Base-by-base conservation (phyloP, 2,888 invertebrate species). In the Shargacucullia verbasci region DNA sequence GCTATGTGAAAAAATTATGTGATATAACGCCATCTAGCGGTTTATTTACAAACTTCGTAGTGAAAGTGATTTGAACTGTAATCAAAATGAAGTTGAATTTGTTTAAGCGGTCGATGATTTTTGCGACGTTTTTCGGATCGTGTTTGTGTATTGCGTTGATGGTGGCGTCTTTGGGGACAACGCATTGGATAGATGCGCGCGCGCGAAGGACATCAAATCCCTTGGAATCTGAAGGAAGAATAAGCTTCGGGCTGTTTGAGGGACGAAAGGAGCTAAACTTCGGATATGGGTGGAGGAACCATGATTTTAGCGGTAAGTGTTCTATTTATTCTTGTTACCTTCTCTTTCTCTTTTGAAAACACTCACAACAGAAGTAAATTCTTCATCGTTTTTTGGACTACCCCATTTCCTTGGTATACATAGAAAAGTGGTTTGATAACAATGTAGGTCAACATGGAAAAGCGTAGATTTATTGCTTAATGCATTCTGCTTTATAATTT, bases 161-260 rank as follows among this genome's bases (percentile, higher is more conserved):
- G 7, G 96, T 97, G 11, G 97, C 97, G 35, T 96, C 97, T n/a
- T 90, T 98, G 67, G 97, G 97, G 0, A 98, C 98, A 4, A 97
- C 97, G 73, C 96, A 97, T 79, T 98, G 98, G 98, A 95, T 97
- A 35, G 96, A 96, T 68, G 97, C 98, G 1, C 94, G 95, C 45
- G 97, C 97, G 3, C 94, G 95, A 72, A 88, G 97, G 71, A 95
- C 95, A 0, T 95, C 95, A 7, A 96, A 96, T 79, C 95, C 96
- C 0, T 87, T 95, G 45, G 95, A 95, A 57, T 96, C 97, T 39
- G 96, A 96, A 48, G 98, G 98, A 0, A 94, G 95, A 70, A 95
- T 98, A 59, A 95, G 96, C 82, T 97, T 98, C 83, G 99, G 99
- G 0, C 94, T 99, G 8, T 98, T 99, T 81, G 96, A 97, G 78